Evolutionary conservation across 2,888 invertebrate genomes (phyloP), one percentile per base, ranked within the genome.

Genomic region (Orthonevra nobilis): DNA sequence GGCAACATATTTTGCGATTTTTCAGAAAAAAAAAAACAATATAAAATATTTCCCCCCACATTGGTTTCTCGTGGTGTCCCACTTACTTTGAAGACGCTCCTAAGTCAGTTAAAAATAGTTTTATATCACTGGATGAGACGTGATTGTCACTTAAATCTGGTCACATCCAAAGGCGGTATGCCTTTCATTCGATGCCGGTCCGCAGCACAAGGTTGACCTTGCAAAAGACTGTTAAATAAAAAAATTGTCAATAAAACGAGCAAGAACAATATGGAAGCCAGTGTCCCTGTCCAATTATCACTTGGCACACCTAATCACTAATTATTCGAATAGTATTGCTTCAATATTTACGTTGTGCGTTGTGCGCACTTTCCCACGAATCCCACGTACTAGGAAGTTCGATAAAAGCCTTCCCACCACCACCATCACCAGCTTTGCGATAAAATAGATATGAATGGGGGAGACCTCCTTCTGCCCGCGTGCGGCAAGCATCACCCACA

Each of bases 1-100:
- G 48, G 48, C 28, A 66, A 38, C 48, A 75, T 56, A 38, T 38
- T 30, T 42, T 9, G 34, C 28, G 14, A 54, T 68, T 68, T 68
- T 58, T 46, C 23, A n/a, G 20, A 58, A 34, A 14, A 34, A 9
- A 60, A 15, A 12, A 44, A 30, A 58, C 36, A 60, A 40, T 2
- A 23, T 12, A n/a, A 12, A 12, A 5, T 12, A 34, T 12, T 26
- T 40, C 7, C 28, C 10, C 10, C 42, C 7, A 10, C 15, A 9
- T 23, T 7, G 17, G 9, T 40, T 40, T 19, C 20, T 19, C 17
- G 17, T 40, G n/a, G 10, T 54, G 69, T 54, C 56, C 61, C 30
- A 72, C 63, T 63, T 56, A 54, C 63, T 54, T 63, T n/a, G n/a
- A n/a, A n/a, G n/a, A n/a, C n/a, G n/a, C n/a, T n/a, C n/a, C n/a